Evolutionary conservation across 1,140 invertebrate genomes (phyloP), one percentile per base, ranked within the genome.

Genomic region (Globodera ellingtonae): DNA sequence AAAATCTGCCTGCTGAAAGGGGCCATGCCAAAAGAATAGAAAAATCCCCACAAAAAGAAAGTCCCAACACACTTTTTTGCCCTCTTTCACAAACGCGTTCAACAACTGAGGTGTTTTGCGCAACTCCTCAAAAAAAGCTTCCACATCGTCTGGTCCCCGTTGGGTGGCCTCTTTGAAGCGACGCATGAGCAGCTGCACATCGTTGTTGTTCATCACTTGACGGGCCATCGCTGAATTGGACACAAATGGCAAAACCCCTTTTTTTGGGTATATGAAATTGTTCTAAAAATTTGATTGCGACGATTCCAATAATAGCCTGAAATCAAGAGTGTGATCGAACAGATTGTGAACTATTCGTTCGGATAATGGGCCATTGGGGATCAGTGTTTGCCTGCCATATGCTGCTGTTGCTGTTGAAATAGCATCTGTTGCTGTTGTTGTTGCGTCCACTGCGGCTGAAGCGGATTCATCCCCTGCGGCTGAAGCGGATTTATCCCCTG

Each of bases 81-180:
- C 84, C 67, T 84, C 73, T 79, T 87, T 86, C 18, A 86, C 67
- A 70, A 86, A 86, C 50, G 85, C 85, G 35, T 82, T 80, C 66
- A 86, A 86, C 8, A 86, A 69, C 70, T 87, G 85, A 7, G 85
- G 85, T 10, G 85, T 86, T 66, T 83, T 84, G 52, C 85, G 86
- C 77, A 86, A 72, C 18, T 87, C 85, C 24, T 56, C 47, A 44
- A 86, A 79, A 35, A 85, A 80, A 15, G 18, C 62, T 15, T 76
- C 66, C 62, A 44, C 50, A 46, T 75, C 66, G 24, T 83, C 72
- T n/a, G 71, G 35, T 21, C 70, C 76, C n/a, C 62, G 21, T 5
- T 75, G 24, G n/a, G 18, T 24, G 50, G 75, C 84, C 18, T 48
- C 46, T 66, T 79, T 59, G 10, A 85, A 71, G 9, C 85, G 79